A percentile compares a stretch with the other conserved stretches of the same genome.
Conservation (phyloP, 1,140 invertebrate genomes). For the Uloborus diversus region DNA sequence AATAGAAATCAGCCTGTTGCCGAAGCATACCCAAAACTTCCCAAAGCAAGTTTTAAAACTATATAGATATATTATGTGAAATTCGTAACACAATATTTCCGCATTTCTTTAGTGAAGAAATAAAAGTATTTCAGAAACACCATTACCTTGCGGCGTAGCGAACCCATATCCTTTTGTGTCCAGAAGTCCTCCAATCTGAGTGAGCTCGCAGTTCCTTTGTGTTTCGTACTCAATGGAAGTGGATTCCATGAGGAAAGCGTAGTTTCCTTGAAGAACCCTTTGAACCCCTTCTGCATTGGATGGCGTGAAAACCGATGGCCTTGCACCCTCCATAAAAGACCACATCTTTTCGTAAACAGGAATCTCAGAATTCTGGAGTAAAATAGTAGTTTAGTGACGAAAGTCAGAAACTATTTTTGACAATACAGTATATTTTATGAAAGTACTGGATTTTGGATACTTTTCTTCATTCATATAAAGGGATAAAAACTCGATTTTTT, state of each 20-base stretch:
- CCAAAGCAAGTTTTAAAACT: neutral
- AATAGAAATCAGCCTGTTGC: neutral
- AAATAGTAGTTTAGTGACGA: too few species aligned
- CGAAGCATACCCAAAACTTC: neutral
- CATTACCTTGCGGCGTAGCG: conserved; percentile 87
- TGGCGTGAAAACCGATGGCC: conserved; percentile 83
- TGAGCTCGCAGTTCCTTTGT: conserved; percentile 88
- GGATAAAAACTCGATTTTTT: too few species aligned
- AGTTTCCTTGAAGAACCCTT: conserved; percentile 83
- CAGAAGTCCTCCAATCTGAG: conserved; percentile 86
- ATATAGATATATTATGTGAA: neutral
- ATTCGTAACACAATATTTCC: neutral
- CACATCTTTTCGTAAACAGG: conserved; percentile 92
- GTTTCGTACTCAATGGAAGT: conserved; percentile 88
- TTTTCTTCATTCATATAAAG: too few species aligned
- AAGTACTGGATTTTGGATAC: too few species aligned
- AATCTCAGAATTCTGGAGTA: conserved; percentile 89
- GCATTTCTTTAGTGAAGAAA: neutral
- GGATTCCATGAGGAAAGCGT: conserved; percentile 94
- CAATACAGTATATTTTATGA: too few species aligned
- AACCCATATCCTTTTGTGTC: conserved; percentile 94
- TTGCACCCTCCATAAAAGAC: conserved; percentile 89
- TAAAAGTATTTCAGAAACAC: neutral
- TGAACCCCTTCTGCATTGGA: conserved; percentile 88
- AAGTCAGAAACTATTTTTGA: too few species aligned